Evolutionary conservation across 2,888 invertebrate species (phyloP).

Genomic region (Dicranocentrus wangi): DNA sequence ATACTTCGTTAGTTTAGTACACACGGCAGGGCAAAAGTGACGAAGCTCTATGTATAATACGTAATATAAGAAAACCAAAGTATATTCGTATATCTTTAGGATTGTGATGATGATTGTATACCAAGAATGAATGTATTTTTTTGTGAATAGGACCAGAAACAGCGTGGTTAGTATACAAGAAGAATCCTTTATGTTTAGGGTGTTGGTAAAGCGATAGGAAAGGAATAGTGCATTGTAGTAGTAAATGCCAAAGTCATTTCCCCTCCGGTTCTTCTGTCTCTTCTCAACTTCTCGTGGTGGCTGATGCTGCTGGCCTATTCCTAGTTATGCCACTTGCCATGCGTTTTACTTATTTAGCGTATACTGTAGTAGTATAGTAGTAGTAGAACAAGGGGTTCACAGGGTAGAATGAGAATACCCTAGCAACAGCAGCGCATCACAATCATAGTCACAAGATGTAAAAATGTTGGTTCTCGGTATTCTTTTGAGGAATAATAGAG

Average conservation of each 20-base stretch:
- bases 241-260: constrained; percentile 53
- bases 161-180: too few relatives aligned
- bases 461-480: constrained; percentile 27
- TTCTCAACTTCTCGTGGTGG: too few relatives aligned
- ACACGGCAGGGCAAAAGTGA: too few relatives aligned
- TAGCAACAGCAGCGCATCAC: constrained; percentile 61
- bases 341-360: too few relatives aligned
- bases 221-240: too few relatives aligned
- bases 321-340: constrained; percentile 50
- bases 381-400: constrained; percentile 4
- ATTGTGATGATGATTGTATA: background rate
- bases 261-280: constrained; percentile 14
- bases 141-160: too few relatives aligned
- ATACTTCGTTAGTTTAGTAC: too few relatives aligned
- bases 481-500: constrained; percentile 9
- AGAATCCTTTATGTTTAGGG: background rate
- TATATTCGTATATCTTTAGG: background rate
- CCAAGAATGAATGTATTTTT: too few relatives aligned
- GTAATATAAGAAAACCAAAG: background rate
- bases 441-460: constrained; percentile 9
- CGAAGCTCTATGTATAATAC: too few relatives aligned
- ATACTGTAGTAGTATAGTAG: background rate
- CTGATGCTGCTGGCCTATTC: constrained; percentile 13
- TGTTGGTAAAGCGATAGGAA: background rate
- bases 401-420: constrained; percentile 47